These are phyloP conservation scores for Nyctalus aviator DNA, from an alignment of 2,797 vertebrate species.

Conservation along the genomic window DNA sequence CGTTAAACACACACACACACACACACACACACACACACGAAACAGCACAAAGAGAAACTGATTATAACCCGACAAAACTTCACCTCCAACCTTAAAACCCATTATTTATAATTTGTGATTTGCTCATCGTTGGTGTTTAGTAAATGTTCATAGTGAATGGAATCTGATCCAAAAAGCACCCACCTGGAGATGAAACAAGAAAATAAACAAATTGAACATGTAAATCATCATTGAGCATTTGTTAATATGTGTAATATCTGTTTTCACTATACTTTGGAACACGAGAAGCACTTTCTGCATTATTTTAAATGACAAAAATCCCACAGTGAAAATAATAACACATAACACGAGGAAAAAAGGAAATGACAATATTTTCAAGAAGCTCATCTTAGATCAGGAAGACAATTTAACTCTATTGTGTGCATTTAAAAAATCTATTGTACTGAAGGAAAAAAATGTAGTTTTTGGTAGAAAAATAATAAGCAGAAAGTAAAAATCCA, in stretches of 20 bases:
- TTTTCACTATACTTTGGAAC: background rate
- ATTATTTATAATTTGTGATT: background rate
- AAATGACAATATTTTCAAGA: background rate
- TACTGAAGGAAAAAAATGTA: background rate
- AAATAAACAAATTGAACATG: background rate
- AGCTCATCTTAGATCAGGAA: background rate
- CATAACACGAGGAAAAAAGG: background rate
- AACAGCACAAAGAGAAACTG: background rate
- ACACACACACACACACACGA: background rate
- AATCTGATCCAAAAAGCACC: background rate
- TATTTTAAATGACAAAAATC: constrained; percentile 28
- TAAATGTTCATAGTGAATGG: background rate
- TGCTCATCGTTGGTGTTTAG: background rate
- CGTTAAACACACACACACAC: background rate
- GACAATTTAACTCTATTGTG: background rate
- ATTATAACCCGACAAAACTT: background rate
- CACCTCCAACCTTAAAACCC: background rate
- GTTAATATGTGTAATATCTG: background rate
- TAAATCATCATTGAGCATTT: background rate
- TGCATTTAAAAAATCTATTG: background rate
- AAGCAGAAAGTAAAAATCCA: constrained; percentile 26
- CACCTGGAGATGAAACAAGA: constrained; percentile 3
- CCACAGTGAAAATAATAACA: background rate
- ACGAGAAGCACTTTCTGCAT: background rate
- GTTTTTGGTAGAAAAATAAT: constrained; percentile 36